These are phyloP conservation scores for Cynopterus brachyotis DNA, from an alignment of 2,113 vertebrate genomes.

Conservation along the genomic window DNA sequence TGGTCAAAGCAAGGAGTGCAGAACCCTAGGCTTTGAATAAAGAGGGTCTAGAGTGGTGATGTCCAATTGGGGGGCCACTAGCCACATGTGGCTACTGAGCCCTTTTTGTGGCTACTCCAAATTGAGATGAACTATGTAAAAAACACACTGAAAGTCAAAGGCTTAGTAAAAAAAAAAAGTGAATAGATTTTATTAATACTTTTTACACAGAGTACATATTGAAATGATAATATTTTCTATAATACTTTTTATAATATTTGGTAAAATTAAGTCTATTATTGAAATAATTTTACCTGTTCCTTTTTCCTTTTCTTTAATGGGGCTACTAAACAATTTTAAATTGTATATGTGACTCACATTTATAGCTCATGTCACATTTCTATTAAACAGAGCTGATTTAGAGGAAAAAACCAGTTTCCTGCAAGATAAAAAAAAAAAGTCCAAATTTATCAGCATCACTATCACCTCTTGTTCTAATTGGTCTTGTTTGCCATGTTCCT, in stretches of 20 bases:
- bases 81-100: background rate
- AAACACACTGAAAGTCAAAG: background rate
- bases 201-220: background rate
- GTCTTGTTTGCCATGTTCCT: background rate
- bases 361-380: background rate
- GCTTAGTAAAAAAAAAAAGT: background rate
- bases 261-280: background rate
- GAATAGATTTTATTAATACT: background rate
- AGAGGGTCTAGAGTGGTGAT: accelerated
- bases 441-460: background rate
- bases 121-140: background rate
- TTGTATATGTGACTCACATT: background rate
- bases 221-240: background rate
- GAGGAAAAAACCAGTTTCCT: background rate
- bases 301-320: background rate
- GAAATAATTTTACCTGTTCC: background rate
- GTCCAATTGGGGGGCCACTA: background rate
- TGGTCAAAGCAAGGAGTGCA: background rate
- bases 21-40: background rate
- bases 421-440: background rate
- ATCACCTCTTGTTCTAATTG: background rate
- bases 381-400: background rate
- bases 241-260: background rate
- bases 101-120: background rate
- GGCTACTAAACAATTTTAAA: background rate